Evolutionary conservation across 2,888 invertebrate genomes (phyloP).

Genomic region (Steinernema scapterisci): DNA sequence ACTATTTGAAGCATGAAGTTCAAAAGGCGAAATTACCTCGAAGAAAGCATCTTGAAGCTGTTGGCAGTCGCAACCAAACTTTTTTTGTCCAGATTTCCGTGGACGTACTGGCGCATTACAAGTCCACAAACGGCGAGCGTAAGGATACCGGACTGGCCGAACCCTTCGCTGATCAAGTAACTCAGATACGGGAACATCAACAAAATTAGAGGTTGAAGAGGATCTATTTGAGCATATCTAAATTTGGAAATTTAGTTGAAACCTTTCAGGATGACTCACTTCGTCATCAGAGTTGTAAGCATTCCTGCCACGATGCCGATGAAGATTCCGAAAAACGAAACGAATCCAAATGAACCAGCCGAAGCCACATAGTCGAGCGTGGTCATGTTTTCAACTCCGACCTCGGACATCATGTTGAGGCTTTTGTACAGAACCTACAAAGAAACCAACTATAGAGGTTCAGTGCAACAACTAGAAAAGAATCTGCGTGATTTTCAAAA

Average conservation of each 20-base stretch:
- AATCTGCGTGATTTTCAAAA: neutral
- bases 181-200: conserved; percentile 96
- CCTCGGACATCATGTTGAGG: conserved; percentile 53
- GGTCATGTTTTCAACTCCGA: conserved; percentile 52
- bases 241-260: neutral
- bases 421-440: conserved; percentile 60
- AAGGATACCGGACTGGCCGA: conserved; percentile 95
- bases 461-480: conserved; percentile 10
- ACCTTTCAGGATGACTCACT: conserved; percentile 17
- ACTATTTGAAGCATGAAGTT: no score
- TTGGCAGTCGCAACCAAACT: conserved; percentile 73
- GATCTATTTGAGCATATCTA: conserved; percentile 87
- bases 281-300: conserved; percentile 37
- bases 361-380: conserved; percentile 50
- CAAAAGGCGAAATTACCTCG: conserved; percentile 70
- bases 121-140: conserved; percentile 99
- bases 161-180: conserved; percentile 94
- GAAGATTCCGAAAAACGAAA: conserved; percentile 58
- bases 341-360: conserved; percentile 54
- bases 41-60: conserved; percentile 96
- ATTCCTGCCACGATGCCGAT: conserved; percentile 48
- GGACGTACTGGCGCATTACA: conserved; percentile 77
- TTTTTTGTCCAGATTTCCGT: conserved; percentile 56
- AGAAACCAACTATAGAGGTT: conserved; percentile 16
- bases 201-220: conserved; percentile 96